A percentile compares a stretch with the other conserved stretches of the same genome.
phyloP scores from a whole-genome alignment of 2,797 vertebrate species.

The Pristis pectinata region DNA sequence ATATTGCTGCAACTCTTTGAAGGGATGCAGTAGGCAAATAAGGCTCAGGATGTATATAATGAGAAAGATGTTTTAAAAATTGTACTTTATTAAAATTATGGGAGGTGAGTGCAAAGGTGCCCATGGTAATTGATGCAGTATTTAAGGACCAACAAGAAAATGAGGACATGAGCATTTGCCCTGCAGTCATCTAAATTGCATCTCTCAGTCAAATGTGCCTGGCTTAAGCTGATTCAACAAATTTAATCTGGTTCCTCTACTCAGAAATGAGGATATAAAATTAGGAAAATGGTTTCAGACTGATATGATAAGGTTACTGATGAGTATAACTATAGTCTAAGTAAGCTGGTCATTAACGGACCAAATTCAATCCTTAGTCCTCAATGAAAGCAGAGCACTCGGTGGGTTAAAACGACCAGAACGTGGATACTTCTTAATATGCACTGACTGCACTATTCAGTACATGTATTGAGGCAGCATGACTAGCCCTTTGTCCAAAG shows the following conservation, averaged over 20 bases:
- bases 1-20: neutral
- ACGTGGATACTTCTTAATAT: neutral
- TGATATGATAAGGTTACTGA: neutral
- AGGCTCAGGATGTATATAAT: neutral
- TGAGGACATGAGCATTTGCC: neutral
- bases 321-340: neutral
- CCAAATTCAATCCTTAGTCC: neutral
- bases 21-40: neutral
- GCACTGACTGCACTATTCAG: neutral
- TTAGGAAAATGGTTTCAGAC: neutral
- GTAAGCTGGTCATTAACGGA: neutral
- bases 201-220: neutral
- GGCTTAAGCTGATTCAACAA: neutral
- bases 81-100: neutral
- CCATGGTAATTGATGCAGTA: neutral
- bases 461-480: neutral
- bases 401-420: neutral
- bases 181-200: neutral
- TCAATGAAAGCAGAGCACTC: neutral
- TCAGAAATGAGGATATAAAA: neutral
- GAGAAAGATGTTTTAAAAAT: neutral
- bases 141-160: neutral
- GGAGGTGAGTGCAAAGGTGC: neutral
- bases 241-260: neutral
- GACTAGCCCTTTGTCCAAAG: neutral